Percentiles rank a stretch among this genome's conserved stretches.
Conservation (phyloP, 2,888 invertebrate genomes). For the Eilema griseolum region DNA sequence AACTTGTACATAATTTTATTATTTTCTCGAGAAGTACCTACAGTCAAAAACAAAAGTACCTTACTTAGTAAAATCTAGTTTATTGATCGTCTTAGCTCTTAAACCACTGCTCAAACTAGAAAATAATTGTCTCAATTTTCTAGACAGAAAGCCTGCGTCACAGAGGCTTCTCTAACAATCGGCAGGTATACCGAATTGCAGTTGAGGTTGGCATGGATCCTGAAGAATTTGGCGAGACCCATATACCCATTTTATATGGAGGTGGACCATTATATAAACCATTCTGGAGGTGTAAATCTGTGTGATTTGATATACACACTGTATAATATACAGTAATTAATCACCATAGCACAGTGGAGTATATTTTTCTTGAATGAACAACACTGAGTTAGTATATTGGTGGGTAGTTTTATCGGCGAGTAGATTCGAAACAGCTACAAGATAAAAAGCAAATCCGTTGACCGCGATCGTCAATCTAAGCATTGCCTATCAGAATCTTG, state of each 20-base stretch:
- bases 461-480: conserved; percentile 46
- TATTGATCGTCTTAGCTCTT: no score
- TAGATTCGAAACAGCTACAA: conserved; percentile 11
- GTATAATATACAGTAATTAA: no score
- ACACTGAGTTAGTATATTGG: not conserved
- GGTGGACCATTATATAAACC: no score
- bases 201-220: not conserved
- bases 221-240: not conserved
- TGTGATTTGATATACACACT: no score
- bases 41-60: no score
- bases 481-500: conserved; percentile 19
- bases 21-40: not conserved
- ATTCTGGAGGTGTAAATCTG: not conserved
- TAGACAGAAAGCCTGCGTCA: not conserved
- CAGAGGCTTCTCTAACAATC: not conserved
- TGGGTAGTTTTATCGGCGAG: conserved; percentile 6
- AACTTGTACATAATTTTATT: not conserved
- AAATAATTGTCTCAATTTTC: not conserved
- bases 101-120: not conserved
- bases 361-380: not conserved
- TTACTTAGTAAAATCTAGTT: no score
- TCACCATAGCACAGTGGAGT: no score
- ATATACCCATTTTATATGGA: not conserved
- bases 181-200: not conserved
- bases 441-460: conserved; percentile 32